Conservation (phyloP, 2,888 invertebrate species). For the Mallateleia sp. region DNA sequence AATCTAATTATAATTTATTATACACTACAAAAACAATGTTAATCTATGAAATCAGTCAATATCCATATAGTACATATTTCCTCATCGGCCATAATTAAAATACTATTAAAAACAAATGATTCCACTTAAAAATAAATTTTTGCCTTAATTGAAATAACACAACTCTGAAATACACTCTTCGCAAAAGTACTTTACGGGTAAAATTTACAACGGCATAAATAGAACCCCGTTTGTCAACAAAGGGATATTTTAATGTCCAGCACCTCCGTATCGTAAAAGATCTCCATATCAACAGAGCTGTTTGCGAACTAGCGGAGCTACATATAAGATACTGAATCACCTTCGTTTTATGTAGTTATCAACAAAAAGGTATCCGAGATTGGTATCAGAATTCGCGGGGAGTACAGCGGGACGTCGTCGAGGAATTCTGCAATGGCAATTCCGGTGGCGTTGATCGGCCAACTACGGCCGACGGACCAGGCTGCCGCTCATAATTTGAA, state of each 20-base stretch:
- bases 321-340: slow-evolving; percentile 61
- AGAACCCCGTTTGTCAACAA: slow-evolving; percentile 47
- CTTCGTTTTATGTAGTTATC: slow-evolving; percentile 66
- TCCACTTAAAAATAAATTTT: no score
- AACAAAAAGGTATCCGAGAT: slow-evolving; percentile 62
- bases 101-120: no score
- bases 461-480: slow-evolving; percentile 41
- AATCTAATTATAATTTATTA: no score
- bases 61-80: no score
- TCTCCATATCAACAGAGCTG: slow-evolving; percentile 54
- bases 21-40: no score
- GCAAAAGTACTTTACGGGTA: slow-evolving; percentile 7
- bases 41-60: no score
- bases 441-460: slow-evolving; percentile 68
- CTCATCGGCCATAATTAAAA: no score
- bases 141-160: slow-evolving; percentile 21
- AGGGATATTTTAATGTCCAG: slow-evolving; percentile 63
- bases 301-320: slow-evolving; percentile 52
- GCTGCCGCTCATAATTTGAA: slow-evolving; percentile 64
- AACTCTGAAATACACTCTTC: slow-evolving; percentile 1
- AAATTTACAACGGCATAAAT: slow-evolving; percentile 48
- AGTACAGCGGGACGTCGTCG: slow-evolving; percentile 62
- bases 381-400: slow-evolving; percentile 51
- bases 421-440: slow-evolving; percentile 69
- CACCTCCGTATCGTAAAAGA: slow-evolving; percentile 40